Evolutionary conservation across 1,140 invertebrate species (phyloP), one percentile per base, ranked within the genome.

Genomic region (Ectropis grisescens): DNA sequence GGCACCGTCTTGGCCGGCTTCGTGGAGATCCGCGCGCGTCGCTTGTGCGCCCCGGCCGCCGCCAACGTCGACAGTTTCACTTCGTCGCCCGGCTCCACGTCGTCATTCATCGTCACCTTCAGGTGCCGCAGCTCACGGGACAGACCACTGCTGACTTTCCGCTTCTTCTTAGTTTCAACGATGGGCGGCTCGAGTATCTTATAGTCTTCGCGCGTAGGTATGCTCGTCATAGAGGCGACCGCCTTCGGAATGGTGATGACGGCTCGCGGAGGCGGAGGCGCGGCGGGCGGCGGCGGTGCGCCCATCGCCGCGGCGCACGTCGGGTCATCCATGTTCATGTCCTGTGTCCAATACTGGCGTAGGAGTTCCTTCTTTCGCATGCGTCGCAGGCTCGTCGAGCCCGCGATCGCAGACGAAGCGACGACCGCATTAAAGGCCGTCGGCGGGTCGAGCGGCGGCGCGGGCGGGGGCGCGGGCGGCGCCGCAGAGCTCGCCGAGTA

Each of bases 341-440:
- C 91, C 64, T 95, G 91, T 1, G 90, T 92, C 71, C 92, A 93
- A 61, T 95, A 95, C 56, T 76, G 75, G 8, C 92, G 84, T 8
- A 96, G 70, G 7, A 96, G 60, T 67, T 96, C 93, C 56, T 96
- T 96, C 74, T 96, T 96, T 2, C 94, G 83, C 93, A 95, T 95
- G 13, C 93, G 83, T 28, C 93, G 79, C 5, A 94, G 84, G 62
- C 91, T 93, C 1, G 90, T 90, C 0, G 90, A 90, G 1, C 88
- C 88, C 0, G 85, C 81, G 49, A 68, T 53, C 51, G 68, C 69
- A 5, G 65, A 55, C 9, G 53, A 60, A 2, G 68, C 52, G n/a
- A 58, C 57, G 22, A 49, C 56, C 26, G 58, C 53, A 42, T 29
- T 72, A 40, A 69, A 58, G 3, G 59, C 46, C 35, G 80, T 81